These are phyloP conservation scores for Notarius quadriscutis DNA, from an alignment of 2,113 vertebrate species.

Conservation along the genomic window DNA sequence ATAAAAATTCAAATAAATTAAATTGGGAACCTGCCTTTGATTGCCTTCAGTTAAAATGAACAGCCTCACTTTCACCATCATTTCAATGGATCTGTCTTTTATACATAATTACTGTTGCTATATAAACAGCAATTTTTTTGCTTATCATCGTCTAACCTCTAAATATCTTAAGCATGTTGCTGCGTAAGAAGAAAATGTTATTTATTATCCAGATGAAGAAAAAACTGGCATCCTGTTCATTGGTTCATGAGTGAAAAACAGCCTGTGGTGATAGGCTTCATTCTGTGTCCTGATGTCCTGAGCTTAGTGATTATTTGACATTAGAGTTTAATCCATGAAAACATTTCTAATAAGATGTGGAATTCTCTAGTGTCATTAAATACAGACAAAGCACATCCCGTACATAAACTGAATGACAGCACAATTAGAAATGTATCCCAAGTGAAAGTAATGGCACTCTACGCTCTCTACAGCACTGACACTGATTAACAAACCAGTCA, in stretches of 20 bases:
- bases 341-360: not conserved
- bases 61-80: not conserved
- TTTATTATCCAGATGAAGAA: not conserved
- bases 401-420: not conserved
- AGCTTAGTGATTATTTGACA: not conserved
- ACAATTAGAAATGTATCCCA: not conserved
- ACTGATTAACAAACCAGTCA: constrained; percentile 13
- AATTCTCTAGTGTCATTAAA: not conserved
- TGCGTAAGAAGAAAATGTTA: not conserved
- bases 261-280: not conserved
- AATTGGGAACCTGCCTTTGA: not conserved
- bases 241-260: not conserved
- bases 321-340: not conserved
- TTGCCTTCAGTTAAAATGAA: not conserved
- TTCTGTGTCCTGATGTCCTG: not conserved
- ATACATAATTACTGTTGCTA: not conserved
- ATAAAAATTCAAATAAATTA: not conserved
- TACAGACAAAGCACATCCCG: not conserved
- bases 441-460: not conserved
- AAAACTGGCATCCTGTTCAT: not conserved
- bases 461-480: not conserved
- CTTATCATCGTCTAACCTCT: not conserved
- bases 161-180: not conserved
- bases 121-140: no score
- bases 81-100: not conserved